Percentiles rank a stretch among this genome's conserved stretches.
phyloP scores from a whole-genome alignment of 1,140 invertebrate genomes.

The Mercenaria mercenaria region DNA sequence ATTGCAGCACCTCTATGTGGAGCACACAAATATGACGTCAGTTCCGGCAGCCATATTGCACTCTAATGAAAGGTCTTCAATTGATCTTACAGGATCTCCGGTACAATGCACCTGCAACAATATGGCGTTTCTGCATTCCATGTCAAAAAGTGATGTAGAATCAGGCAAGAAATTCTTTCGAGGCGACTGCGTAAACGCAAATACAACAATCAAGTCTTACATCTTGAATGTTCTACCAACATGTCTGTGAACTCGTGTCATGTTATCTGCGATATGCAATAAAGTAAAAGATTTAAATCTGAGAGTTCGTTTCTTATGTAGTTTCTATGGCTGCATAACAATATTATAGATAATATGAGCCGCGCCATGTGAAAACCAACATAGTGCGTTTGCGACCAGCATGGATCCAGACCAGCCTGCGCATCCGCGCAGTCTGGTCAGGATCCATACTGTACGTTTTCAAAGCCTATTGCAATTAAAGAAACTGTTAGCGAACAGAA shows the following conservation, averaged over 20 bases:
- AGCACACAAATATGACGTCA: constrained; percentile 46
- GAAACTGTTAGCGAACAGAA: too few species aligned
- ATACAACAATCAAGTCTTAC: constrained; percentile 3
- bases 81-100: constrained; percentile 8
- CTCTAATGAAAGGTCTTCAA: not conserved
- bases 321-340: too few species aligned
- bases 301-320: too few species aligned
- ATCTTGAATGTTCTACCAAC: constrained; percentile 19
- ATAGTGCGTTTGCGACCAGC: too few species aligned
- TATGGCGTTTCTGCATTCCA: constrained; percentile 5
- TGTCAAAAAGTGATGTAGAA: not conserved
- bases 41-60: constrained; percentile 47
- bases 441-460: too few species aligned
- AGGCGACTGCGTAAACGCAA: not conserved
- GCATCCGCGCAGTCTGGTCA: too few species aligned
- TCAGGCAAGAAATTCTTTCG: constrained; percentile 34
- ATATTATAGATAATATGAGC: too few species aligned
- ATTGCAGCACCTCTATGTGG: not conserved
- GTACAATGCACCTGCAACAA: constrained; percentile 10
- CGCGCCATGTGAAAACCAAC: too few species aligned
- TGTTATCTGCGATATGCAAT: too few species aligned
- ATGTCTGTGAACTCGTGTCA: not conserved
- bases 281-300: too few species aligned
- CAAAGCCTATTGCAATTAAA: too few species aligned
- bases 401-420: too few species aligned